Base-by-base conservation (phyloP, 1,140 invertebrate genomes). In the Argopecten irradians region DNA sequence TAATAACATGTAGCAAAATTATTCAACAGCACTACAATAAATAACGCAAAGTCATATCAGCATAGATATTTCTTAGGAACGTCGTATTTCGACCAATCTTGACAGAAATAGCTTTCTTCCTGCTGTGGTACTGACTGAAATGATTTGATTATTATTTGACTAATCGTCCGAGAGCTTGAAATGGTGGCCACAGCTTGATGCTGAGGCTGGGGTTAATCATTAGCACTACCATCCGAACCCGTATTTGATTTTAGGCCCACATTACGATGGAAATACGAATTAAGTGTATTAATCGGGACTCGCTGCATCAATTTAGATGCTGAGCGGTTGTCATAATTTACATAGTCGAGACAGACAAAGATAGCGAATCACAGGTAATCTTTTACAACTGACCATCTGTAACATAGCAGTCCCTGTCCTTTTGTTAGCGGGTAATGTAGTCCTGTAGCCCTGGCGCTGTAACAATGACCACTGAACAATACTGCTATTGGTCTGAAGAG, bases 211-310 rank as follows among this genome's bases (percentile, higher is more conserved):
- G 22, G 55, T 71, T 71, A 71, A 71, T 71, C 55, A 71, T 2
- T 28, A 3, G 16, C 8, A 71, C 55, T 71, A n/a, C n/a, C 55
- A 71, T 28, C n/a, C 55, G 22, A n/a, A 16, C 55, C 55, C 55
- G 22, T 71, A 71, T 71, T 71, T 71, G 55, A 22, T 71, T 71
- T 71, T 22, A 71, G 55, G 22, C n/a, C 55, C 55, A 71, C 55
- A 71, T 71, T 28, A 71, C 55, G 55, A 71, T 71, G 55, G 55
- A 71, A 71, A 71, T 71, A 71, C n/a, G 55, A 71, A 71, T 71
- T 71, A 71, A 71, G 22, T 71, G 55, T 71, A 71, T 71, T 71
- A 71, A 71, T 71, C 55, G 55, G 22, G n/a, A 28, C 22, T 71
- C 55, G 22, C 55, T 71, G 55, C 55, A 71, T 71, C 55, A 71